A percentile compares a stretch with the other conserved stretches of the same genome.
Evolutionary conservation across 2,113 vertebrate genomes (phyloP).

Genomic region (Mungos mungo): DNA sequence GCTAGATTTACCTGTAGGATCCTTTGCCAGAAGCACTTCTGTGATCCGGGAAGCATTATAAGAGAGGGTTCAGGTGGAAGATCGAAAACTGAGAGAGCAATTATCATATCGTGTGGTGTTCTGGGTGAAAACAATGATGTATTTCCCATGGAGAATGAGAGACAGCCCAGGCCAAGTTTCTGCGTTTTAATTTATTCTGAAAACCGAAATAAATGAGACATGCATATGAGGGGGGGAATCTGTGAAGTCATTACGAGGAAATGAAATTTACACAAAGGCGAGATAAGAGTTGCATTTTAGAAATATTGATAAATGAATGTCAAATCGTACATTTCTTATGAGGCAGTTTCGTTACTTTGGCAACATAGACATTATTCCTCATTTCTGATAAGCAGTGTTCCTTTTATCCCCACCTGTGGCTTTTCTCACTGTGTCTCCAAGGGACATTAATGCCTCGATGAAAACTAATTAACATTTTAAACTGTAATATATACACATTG

Average conservation of each 20-base stretch:
- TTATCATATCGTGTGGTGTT: neutral
- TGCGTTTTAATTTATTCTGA: constrained; percentile 55
- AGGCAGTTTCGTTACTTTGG: constrained; percentile 82
- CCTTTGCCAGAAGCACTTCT: neutral
- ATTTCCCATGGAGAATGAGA: constrained; percentile 32
- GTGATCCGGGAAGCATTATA: neutral
- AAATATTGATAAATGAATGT: constrained; percentile 82
- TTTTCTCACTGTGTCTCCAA: constrained; percentile 80
- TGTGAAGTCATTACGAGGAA: constrained; percentile 81
- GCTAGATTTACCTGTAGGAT: neutral
- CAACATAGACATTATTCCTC: constrained; percentile 76
- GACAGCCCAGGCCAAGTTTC: constrained; percentile 29
- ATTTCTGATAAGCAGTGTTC: constrained; percentile 77
- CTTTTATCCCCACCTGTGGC: constrained; percentile 81
- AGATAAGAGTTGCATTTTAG: constrained; percentile 82
- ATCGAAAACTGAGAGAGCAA: neutral
- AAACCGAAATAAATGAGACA: constrained; percentile 75
- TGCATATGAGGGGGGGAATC: constrained; percentile 71
- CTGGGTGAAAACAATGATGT: neutral
- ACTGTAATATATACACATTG: constrained; percentile 71
- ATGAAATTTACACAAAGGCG: constrained; percentile 80
- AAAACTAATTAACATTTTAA: constrained; percentile 83
- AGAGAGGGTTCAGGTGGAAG: neutral
- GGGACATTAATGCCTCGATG: constrained; percentile 76
- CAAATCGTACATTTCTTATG: constrained; percentile 81